Percentiles rank a stretch among this genome's conserved stretches.
phyloP scores from a whole-genome alignment of 2,888 invertebrate genomes.

The Sthenelais limicola region DNA sequence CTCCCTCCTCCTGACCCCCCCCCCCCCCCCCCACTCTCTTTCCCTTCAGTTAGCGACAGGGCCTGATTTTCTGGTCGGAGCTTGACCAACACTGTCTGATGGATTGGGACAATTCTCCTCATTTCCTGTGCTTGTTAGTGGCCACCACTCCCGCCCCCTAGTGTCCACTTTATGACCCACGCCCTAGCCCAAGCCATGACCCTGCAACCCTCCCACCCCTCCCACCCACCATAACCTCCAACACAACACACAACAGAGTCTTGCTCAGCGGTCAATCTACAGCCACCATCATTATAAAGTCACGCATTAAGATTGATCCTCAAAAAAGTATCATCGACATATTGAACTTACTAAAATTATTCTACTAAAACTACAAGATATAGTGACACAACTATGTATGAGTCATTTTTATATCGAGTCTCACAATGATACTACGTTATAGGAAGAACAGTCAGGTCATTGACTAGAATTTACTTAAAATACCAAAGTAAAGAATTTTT shows the following conservation, averaged over 20 bases:
- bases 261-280: background rate
- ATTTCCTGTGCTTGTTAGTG: constrained; percentile 38
- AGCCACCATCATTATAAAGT: background rate
- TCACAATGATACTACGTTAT: too few species aligned
- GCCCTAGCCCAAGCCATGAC: constrained; percentile 11
- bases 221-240: constrained; percentile 1
- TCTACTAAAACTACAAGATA: too few species aligned
- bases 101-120: constrained; percentile 34
- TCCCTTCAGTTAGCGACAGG: background rate
- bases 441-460: too few species aligned
- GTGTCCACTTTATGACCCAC: constrained; percentile 17
- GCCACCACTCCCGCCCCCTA: constrained; percentile 6
- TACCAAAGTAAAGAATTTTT: too few species aligned
- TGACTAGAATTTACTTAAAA: too few species aligned
- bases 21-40: background rate
- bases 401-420: too few species aligned
- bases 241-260: background rate
- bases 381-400: too few species aligned
- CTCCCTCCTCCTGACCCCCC: background rate
- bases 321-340: too few species aligned
- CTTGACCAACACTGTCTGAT: background rate
- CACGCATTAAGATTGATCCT: too few species aligned
- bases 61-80: background rate
- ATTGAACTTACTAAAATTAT: too few species aligned
- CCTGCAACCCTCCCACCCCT: background rate